phyloP scores from a whole-genome alignment of 2,113 vertebrate genomes.

The Dinomys branickii region DNA sequence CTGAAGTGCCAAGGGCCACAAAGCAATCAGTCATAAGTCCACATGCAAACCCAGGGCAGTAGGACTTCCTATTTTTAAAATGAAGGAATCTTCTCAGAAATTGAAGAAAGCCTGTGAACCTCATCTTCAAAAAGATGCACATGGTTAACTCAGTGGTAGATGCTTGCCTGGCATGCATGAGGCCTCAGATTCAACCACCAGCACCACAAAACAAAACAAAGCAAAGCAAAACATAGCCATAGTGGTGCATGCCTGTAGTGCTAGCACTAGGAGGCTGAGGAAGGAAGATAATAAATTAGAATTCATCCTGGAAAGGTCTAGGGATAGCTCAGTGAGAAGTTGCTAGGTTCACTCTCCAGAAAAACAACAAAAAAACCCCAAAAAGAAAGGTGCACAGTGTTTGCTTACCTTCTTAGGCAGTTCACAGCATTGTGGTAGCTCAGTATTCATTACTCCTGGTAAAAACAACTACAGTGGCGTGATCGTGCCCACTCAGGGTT shows the following conservation, averaged over 20 bases:
- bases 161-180: background rate
- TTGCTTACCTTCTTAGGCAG: background rate
- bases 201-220: background rate
- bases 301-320: background rate
- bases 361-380: background rate
- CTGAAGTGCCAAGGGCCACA: fast-evolving
- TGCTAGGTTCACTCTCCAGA: background rate
- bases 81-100: background rate
- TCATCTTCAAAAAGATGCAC: background rate
- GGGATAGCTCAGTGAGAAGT: background rate
- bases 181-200: background rate
- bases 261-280: background rate
- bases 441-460: background rate
- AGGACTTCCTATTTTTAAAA: background rate
- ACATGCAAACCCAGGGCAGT: background rate
- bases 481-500: background rate
- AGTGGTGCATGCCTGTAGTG: background rate
- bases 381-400: background rate
- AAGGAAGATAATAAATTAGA: background rate
- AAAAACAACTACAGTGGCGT: background rate
- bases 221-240: background rate
- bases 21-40: background rate
- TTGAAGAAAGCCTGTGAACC: background rate
- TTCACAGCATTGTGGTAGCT: background rate
- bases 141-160: background rate